phyloP scores from a whole-genome alignment of 2,797 vertebrate genomes.

The Enteromius paludinosus region DNA sequence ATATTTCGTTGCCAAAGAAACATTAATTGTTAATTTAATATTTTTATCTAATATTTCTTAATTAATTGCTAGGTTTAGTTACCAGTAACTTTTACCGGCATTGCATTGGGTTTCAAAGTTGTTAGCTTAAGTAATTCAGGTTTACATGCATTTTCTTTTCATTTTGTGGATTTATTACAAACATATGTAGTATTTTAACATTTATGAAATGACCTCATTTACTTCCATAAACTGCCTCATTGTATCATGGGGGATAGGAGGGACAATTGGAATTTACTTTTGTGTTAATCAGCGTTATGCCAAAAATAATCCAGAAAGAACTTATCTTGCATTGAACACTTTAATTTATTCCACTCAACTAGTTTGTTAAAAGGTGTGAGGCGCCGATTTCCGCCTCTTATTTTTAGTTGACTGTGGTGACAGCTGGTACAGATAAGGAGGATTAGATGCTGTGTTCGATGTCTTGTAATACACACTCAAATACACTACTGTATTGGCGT shows the following conservation, averaged over 20 bases:
- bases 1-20: not conserved
- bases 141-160: not conserved
- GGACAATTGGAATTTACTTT: not conserved
- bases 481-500: slow-evolving; percentile 31
- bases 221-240: not conserved
- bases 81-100: not conserved
- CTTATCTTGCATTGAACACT: not conserved
- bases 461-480: slow-evolving; percentile 45
- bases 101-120: not conserved
- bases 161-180: not conserved
- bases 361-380: slow-evolving; percentile 25
- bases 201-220: not conserved
- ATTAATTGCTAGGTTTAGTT: not conserved
- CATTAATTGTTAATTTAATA: not conserved
- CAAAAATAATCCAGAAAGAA: not conserved
- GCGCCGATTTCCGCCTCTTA: slow-evolving; percentile 3
- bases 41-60: not conserved
- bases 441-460: slow-evolving; percentile 52
- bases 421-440: slow-evolving; percentile 54
- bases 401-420: slow-evolving; percentile 49
- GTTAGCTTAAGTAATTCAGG: not conserved
- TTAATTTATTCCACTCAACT: not conserved
- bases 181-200: too few species aligned
- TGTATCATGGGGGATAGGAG: not conserved
- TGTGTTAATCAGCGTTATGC: not conserved